Evolutionary conservation across 2,888 invertebrate species (phyloP).

Genomic region (Siphonodentalium dalli): DNA sequence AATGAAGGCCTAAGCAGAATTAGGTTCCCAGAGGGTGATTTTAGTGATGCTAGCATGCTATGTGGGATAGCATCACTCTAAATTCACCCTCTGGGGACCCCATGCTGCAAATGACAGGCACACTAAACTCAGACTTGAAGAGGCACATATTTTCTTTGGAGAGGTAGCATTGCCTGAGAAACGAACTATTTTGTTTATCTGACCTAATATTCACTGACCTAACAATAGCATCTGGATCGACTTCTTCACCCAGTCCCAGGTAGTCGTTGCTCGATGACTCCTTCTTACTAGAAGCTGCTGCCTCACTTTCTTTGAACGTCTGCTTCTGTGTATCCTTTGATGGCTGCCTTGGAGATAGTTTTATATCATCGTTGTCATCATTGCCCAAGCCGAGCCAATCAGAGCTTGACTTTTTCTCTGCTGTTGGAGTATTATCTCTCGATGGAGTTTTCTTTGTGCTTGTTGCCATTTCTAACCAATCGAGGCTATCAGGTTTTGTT

Average conservation of each 20-base stretch:
- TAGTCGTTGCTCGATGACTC: slow-evolving; percentile 29
- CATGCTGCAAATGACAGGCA: too few relatives aligned
- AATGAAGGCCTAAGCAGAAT: too few relatives aligned
- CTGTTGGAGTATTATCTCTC: slow-evolving; percentile 6
- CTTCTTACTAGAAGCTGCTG: slow-evolving; percentile 8
- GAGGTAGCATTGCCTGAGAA: neutral
- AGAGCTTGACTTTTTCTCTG: slow-evolving; percentile 5
- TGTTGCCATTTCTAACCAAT: slow-evolving; percentile 51
- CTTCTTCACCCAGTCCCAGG: slow-evolving; percentile 42
- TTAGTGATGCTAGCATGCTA: too few relatives aligned
- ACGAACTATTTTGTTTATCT: too few relatives aligned
- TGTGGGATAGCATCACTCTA: too few relatives aligned
- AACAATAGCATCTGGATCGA: slow-evolving; percentile 35
- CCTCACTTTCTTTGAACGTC: neutral
- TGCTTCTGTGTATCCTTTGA: neutral
- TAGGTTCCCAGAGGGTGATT: too few relatives aligned
- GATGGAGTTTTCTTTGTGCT: slow-evolving; percentile 11
- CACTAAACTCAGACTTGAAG: too few relatives aligned
- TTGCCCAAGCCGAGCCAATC: slow-evolving; percentile 41
- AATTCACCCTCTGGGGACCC: too few relatives aligned
- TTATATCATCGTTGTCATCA: slow-evolving; percentile 66
- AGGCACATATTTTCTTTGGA: too few relatives aligned
- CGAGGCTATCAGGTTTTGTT: slow-evolving; percentile 44
- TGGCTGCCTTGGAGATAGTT: neutral
- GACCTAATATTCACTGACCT: slow-evolving; percentile 24